phyloP scores from a whole-genome alignment of 2,797 vertebrate genomes.

The Vipera latastei region DNA sequence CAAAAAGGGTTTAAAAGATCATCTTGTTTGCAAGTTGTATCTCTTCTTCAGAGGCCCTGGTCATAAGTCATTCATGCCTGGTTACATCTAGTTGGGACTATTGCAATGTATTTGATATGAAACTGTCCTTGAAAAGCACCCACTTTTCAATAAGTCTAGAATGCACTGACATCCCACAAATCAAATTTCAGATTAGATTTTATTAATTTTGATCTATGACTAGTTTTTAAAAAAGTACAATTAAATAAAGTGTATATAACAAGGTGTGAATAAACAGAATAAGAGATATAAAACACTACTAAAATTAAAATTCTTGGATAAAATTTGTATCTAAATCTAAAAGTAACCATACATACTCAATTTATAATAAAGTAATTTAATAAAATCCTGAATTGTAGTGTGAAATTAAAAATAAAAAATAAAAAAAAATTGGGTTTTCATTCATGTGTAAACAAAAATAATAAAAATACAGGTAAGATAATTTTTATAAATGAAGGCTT shows the following conservation, averaged over 20 bases:
- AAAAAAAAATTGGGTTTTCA: neutral
- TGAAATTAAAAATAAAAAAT: neutral
- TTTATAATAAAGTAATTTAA: neutral
- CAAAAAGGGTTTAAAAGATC: neutral
- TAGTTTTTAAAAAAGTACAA: neutral
- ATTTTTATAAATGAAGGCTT: neutral
- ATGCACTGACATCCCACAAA: neutral
- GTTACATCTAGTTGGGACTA: neutral
- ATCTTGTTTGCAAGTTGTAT: neutral
- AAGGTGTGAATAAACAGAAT: neutral
- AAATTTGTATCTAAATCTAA: neutral
- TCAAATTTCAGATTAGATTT: neutral
- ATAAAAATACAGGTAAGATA: neutral
- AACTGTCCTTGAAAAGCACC: neutral
- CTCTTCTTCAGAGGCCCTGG: neutral
- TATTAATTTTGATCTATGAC: neutral
- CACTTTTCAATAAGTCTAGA: neutral
- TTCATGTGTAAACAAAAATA: neutral
- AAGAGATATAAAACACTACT: neutral
- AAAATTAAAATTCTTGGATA: neutral
- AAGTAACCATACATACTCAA: neutral
- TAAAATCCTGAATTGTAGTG: neutral
- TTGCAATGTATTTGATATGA: neutral
- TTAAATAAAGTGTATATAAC: neutral
- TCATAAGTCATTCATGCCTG: neutral